These are phyloP conservation scores for Athene noctua DNA, from an alignment of 2,113 vertebrate genomes.

Conservation along the genomic window DNA sequence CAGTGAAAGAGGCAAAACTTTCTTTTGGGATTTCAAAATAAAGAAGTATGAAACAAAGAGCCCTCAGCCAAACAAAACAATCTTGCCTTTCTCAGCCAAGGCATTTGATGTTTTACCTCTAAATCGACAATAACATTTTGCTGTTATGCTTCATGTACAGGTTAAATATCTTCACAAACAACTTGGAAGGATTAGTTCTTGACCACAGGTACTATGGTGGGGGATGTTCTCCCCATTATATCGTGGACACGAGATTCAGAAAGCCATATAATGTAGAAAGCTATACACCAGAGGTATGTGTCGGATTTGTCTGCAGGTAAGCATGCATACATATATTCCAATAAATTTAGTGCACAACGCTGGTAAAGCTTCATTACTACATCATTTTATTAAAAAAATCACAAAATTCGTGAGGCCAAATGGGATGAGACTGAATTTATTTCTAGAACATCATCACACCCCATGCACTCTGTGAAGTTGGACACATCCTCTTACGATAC, in stretches of 20 bases:
- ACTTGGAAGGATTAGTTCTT: constrained; percentile 85
- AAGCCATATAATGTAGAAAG: constrained; percentile 91
- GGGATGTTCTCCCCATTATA: constrained; percentile 85
- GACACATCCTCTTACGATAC: not conserved
- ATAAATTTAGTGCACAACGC: not conserved
- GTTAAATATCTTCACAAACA: constrained; percentile 86
- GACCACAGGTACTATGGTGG: constrained; percentile 91
- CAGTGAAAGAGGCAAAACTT: not conserved
- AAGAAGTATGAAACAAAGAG: not conserved
- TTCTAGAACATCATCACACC: not conserved
- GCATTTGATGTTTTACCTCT: not conserved
- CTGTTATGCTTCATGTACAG: constrained; percentile 59
- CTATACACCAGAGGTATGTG: constrained; percentile 81
- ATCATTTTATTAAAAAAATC: not conserved
- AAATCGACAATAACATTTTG: not conserved
- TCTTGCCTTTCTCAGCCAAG: not conserved
- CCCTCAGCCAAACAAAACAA: not conserved
- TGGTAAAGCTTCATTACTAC: not conserved
- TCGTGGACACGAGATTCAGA: constrained; percentile 83
- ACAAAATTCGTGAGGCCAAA: not conserved
- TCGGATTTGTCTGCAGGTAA: not conserved
- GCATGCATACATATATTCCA: not conserved
- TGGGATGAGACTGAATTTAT: not conserved
- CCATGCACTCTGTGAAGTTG: accelerated
- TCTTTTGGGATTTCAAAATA: not conserved